These are phyloP conservation scores for Apus apus DNA, from an alignment of 2,113 vertebrate species.

Conservation along the genomic window DNA sequence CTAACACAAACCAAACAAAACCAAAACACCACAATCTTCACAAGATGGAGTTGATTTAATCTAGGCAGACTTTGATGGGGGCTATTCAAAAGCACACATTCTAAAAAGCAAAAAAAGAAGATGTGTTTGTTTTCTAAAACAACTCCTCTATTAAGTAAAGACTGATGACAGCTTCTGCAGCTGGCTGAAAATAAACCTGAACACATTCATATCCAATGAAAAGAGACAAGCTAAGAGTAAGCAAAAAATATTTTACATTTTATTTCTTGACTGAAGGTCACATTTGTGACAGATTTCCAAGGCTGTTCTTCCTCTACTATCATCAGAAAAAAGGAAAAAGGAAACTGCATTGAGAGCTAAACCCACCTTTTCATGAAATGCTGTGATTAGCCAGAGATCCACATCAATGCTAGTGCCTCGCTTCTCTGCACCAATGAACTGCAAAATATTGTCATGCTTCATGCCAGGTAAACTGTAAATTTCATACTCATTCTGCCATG, in stretches of 20 bases:
- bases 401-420: constrained; percentile 92
- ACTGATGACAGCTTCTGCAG: background rate
- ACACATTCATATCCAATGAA: accelerated
- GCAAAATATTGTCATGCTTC: constrained; percentile 96
- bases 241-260: accelerated
- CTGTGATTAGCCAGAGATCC: constrained; percentile 95
- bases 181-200: background rate
- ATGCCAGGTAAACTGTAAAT: constrained; percentile 94
- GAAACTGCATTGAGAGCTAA: accelerated
- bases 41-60: background rate
- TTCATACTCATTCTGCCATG: constrained; percentile 99
- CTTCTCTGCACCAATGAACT: constrained; percentile 96
- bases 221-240: background rate
- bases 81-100: background rate
- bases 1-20: background rate
- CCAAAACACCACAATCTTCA: background rate
- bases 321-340: too few relatives aligned
- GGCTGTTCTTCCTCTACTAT: background rate
- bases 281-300: accelerated
- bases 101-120: background rate
- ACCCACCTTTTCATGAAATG: constrained; percentile 93
- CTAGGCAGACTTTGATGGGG: background rate
- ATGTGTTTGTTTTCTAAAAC: background rate
- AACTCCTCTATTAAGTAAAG: background rate
- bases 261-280: background rate